phyloP scores from a whole-genome alignment of 2,888 invertebrate genomes.

The Heteromurus nitidus region DNA sequence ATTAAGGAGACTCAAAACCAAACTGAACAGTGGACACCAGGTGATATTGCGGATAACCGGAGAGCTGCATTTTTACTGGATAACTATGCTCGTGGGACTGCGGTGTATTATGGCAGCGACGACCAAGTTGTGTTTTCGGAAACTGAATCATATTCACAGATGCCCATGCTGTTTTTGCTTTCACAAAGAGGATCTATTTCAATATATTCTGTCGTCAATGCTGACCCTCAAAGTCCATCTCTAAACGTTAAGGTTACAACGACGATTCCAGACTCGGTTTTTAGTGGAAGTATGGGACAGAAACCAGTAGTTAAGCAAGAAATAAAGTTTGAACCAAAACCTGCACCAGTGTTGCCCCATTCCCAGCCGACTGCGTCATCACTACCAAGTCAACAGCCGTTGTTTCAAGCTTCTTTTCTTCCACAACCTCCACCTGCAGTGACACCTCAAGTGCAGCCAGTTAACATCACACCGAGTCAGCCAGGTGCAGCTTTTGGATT shows the following conservation, averaged over 20 bases:
- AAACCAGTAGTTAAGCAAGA: no score
- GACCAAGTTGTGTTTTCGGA: constrained; percentile 77
- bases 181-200: constrained; percentile 87
- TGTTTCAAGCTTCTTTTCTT: background rate
- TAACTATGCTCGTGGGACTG: constrained; percentile 62
- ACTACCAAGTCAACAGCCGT: background rate
- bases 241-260: constrained; percentile 74
- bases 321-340: no score
- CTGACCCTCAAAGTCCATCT: constrained; percentile 78
- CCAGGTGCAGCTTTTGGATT: background rate
- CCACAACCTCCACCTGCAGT: constrained; percentile 1
- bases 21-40: constrained; percentile 53
- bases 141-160: constrained; percentile 81
- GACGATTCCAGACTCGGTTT: constrained; percentile 47
- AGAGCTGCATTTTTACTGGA: constrained; percentile 66
- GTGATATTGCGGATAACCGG: constrained; percentile 61
- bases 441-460: background rate
- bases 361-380: background rate
- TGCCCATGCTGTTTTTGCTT: constrained; percentile 86
- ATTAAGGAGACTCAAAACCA: constrained; percentile 15
- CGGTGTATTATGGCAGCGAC: constrained; percentile 37
- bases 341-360: background rate
- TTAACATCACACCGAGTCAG: background rate
- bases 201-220: constrained; percentile 85
- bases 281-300: no score